Base-by-base conservation (phyloP, 2,797 vertebrate species). In the Sylvia borin region DNA sequence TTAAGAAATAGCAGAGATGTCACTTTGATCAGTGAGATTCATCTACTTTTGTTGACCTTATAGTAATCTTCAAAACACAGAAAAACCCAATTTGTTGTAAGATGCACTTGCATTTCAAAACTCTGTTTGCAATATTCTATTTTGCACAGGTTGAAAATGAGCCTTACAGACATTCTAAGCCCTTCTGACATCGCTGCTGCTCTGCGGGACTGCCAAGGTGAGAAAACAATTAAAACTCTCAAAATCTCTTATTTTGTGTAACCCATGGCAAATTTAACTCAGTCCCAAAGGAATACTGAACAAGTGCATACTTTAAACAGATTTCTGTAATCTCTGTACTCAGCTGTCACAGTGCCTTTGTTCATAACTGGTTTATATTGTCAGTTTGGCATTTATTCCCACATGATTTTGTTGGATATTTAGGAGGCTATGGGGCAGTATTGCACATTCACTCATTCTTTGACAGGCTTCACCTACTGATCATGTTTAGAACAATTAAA, bases 131-230 rank as follows among this genome's bases (percentile, higher is more conserved):
- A 88, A 76, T 77, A 38, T 70, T 40, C 53, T 88, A 27, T 90
- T 73, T 96, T 71, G 73, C 53, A 73, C 97, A 99, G 99, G 97
- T 98, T 95, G 97, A 98, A 97, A 83, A 99, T 99, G 99, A 99
- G 98, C 90, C 98, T 99, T 95, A 98, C 98, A 55, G 99, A 99
- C 65, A 96, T 99, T 86, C 99, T 99, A 64, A 98, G 98, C 42
- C 98, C 99, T 92, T 98, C 98, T 11, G 99, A 98, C 97, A 99
- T 99, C n/a, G 98, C 99, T 47, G 99, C 98, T 48, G 99, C 99
- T 80, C 95, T 99, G 95, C 98, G 98, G 97, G 99, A 99, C 97
- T 99, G 99, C 98, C 98, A 99, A 99, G 99, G 99, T 99, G 97
- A 97, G 76, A 51, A 66, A 71, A 68, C 32, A 84, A 55, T 13